phyloP scores from a whole-genome alignment of 30 jellyfish, hydroid and myxozoan genomes.

The Clytia hemisphaerica region DNA sequence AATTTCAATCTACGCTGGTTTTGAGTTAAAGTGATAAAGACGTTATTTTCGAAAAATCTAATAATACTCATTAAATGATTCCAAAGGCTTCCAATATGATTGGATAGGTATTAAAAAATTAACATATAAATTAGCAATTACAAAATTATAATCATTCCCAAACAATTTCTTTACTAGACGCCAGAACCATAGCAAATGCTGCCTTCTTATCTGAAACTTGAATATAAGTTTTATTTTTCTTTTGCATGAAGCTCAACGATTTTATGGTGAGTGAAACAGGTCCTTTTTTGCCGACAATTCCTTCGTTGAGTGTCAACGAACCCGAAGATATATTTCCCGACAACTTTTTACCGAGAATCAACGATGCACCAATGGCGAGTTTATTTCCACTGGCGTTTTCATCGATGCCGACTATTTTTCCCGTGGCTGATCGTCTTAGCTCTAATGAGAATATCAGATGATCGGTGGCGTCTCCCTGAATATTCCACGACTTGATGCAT shows the following conservation, averaged over 20 bases:
- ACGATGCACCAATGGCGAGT: constrained; percentile 65
- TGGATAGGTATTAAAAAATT: too few relatives aligned
- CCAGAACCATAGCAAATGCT: constrained; percentile 50
- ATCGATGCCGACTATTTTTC: constrained; percentile 51
- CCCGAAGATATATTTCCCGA: constrained; percentile 22
- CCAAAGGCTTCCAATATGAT: too few relatives aligned
- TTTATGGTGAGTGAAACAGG: constrained; percentile 50
- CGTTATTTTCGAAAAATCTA: too few relatives aligned
- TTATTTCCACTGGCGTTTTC: constrained; percentile 62
- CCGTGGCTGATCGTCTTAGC: constrained; percentile 55
- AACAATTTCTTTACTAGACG: constrained; percentile 42
- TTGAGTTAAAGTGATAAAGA: too few relatives aligned
- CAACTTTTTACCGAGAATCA: constrained; percentile 47
- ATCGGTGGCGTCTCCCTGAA: constrained; percentile 32
- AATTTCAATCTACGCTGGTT: too few relatives aligned
- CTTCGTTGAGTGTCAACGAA: constrained; percentile 15
- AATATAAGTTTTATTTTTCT: constrained; percentile 51
- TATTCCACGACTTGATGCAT: constrained; percentile 49
- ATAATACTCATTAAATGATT: too few relatives aligned
- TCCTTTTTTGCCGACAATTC: constrained; percentile 74
- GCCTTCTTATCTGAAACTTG: constrained; percentile 64
- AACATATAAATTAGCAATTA: too few relatives aligned
- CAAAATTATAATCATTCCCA: constrained; percentile 54
- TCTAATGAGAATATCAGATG: constrained; percentile 5
- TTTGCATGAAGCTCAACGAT: constrained; percentile 31